Conservation (phyloP, 2,113 vertebrate genomes). For the Theristicus caerulescens region DNA sequence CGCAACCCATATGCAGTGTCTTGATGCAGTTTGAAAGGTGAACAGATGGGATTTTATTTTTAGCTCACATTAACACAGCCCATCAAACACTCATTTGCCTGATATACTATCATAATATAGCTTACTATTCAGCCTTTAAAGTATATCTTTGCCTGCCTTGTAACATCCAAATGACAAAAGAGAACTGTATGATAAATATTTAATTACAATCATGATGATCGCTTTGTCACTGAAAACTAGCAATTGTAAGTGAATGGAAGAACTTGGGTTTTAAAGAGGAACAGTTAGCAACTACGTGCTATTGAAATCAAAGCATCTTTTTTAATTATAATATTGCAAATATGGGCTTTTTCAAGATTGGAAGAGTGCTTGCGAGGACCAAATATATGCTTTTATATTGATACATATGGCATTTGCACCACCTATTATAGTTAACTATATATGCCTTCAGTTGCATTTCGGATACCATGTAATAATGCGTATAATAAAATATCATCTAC, state of each 20-base stretch:
- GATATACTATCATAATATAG: conserved; percentile 69
- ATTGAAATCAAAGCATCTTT: neutral
- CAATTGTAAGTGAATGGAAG: conserved; percentile 16
- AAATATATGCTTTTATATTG: neutral
- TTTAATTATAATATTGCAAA: conserved; percentile 1
- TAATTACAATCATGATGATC: conserved; percentile 48
- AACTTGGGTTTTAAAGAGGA: neutral
- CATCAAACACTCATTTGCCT: conserved; percentile 74
- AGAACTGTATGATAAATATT: conserved; percentile 59
- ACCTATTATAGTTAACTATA: neutral
- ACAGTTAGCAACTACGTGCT: neutral
- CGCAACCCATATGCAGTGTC: conserved; percentile 40
- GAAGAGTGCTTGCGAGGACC: neutral
- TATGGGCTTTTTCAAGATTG: neutral
- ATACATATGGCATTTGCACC: neutral
- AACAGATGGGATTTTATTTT: conserved; percentile 82
- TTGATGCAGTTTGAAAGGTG: conserved; percentile 73
- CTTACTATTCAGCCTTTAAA: conserved; percentile 65
- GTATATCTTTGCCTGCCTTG: conserved; percentile 41
- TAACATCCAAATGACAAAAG: conserved; percentile 62
- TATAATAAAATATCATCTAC: neutral
- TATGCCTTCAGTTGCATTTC: neutral
- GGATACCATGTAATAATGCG: neutral
- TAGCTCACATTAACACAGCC: conserved; percentile 73
- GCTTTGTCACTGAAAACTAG: conserved; percentile 16